Evolutionary conservation across 2,797 vertebrate species (phyloP).

Genomic region (Spinus olivaceus): DNA sequence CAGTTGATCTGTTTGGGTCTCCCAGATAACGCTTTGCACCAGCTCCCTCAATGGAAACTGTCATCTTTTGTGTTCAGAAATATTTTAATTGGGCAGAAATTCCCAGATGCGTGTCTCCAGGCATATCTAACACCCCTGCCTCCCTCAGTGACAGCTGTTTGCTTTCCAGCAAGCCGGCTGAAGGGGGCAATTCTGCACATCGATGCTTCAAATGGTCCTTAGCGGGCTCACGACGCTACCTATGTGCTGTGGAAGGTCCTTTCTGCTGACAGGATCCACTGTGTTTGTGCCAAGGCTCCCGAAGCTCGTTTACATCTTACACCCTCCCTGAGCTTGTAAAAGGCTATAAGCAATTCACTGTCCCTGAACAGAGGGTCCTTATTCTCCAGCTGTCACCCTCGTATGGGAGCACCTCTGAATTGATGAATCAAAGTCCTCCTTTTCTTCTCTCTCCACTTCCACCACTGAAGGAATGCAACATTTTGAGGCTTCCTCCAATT

Average conservation of each 20-base stretch:
- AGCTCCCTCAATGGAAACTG: not conserved
- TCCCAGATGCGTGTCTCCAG: not conserved
- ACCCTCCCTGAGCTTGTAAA: conserved; percentile 24
- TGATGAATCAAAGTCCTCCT: not conserved
- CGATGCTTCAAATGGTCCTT: not conserved
- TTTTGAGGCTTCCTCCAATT: not conserved
- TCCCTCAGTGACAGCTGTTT: conserved; percentile 28
- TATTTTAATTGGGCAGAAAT: conserved; percentile 47
- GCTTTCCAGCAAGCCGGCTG: not conserved
- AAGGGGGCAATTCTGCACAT: not conserved
- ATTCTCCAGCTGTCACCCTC: not conserved
- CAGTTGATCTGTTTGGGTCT: not conserved
- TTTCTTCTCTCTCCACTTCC: not conserved
- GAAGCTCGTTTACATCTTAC: not conserved
- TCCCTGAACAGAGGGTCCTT: conserved; percentile 34
- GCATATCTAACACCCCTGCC: conserved; percentile 20
- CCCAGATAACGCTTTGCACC: not conserved
- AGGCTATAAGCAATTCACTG: conserved; percentile 21
- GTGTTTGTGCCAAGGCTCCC: conserved; percentile 14
- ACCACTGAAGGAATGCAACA: not conserved
- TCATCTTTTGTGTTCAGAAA: conserved; percentile 14
- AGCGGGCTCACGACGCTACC: not conserved
- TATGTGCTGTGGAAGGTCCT: not conserved
- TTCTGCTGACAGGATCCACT: not conserved
- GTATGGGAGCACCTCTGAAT: not conserved